phyloP scores from a whole-genome alignment of 2,113 vertebrate species.

The Alethe diademata region DNA sequence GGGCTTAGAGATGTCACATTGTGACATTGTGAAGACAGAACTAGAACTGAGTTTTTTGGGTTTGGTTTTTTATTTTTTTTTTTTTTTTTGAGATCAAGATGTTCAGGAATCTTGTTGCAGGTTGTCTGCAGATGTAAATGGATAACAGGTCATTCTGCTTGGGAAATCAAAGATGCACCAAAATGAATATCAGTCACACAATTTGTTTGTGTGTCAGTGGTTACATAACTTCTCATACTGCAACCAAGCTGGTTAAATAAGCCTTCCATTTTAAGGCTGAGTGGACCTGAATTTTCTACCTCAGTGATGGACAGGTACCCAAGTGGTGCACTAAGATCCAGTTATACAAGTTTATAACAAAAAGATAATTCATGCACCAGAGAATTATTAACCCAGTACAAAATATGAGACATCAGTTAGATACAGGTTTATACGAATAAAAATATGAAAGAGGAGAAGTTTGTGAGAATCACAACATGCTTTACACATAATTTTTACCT shows the following conservation, averaged over 20 bases:
- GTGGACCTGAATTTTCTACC: neutral
- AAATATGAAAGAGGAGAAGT: neutral
- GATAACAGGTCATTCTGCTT: neutral
- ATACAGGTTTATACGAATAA: neutral
- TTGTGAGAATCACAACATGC: neutral
- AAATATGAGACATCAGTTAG: neutral
- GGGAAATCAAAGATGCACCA: neutral
- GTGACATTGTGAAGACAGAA: neutral
- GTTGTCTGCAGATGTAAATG: neutral
- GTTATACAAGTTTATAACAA: neutral
- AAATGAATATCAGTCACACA: neutral
- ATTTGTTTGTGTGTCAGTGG: neutral
- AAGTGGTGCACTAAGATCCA: neutral
- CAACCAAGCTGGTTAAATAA: neutral
- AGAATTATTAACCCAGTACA: neutral
- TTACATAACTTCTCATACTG: neutral
- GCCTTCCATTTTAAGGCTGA: slow-evolving; percentile 3
- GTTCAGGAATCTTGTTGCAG: neutral
- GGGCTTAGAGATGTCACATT: neutral
- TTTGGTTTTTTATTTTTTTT: too few species aligned
- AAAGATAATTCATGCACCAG: neutral
- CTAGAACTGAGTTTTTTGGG: neutral
- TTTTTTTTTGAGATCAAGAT: neutral
- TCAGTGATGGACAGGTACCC: neutral
- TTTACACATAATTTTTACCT: neutral